A percentile compares a stretch with the other conserved stretches of the same genome.
phyloP scores from a whole-genome alignment of 2,113 vertebrate species.

The Aegypius monachus region DNA sequence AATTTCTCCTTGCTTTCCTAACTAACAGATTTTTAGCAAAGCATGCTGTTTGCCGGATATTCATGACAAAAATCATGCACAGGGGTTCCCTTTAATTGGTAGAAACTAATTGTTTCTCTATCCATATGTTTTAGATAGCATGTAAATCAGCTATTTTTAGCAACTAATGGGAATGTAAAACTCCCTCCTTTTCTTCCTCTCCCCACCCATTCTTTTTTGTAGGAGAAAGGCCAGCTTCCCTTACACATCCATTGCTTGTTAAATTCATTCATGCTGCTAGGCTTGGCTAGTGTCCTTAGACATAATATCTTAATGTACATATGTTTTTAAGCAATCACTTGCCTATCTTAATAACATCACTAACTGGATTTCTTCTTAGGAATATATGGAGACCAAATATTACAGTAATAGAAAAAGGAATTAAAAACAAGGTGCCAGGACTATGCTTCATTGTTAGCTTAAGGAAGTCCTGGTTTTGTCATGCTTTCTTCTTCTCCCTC shows the following conservation, averaged over 20 bases:
- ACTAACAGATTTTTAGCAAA: background rate
- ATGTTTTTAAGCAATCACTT: background rate
- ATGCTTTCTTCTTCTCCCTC: background rate
- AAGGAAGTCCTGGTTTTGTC: background rate
- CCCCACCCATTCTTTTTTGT: background rate
- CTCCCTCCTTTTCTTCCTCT: background rate
- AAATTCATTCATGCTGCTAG: background rate
- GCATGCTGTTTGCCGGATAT: background rate
- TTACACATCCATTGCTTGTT: background rate
- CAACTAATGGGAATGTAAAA: background rate
- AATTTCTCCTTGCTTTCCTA: background rate
- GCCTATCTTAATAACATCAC: background rate
- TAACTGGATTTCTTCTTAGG: background rate
- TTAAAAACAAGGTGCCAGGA: background rate
- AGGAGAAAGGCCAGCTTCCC: background rate
- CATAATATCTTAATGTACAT: background rate
- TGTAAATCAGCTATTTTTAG: background rate
- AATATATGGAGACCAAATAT: background rate
- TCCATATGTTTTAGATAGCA: background rate
- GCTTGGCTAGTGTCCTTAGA: background rate
- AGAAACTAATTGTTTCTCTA: background rate
- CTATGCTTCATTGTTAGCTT: background rate
- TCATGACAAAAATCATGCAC: background rate
- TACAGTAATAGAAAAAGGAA: background rate
- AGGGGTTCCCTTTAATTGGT: background rate